Evolutionary conservation across 2,888 invertebrate species (phyloP), one percentile per base, ranked within the genome.

Genomic region (Tachina grossa): DNA sequence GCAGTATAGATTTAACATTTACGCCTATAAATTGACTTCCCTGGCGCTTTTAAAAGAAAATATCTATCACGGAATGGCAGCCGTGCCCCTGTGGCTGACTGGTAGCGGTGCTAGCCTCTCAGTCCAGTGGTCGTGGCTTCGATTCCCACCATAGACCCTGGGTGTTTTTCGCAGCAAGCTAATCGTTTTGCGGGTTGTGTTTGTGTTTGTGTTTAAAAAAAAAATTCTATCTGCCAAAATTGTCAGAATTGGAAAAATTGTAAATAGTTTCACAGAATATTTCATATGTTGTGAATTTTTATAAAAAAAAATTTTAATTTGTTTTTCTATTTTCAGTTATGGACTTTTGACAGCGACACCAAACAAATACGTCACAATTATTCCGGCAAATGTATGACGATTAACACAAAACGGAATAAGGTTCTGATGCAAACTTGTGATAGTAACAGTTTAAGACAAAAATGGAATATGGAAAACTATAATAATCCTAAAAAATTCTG

Each of bases 311-410:
- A 3, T 31, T 49, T 49, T 49, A n/a, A 49, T 49, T 31, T 31
- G 31, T 71, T 2, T 53, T 45, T 53, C n/a, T 75, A 45, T 39
- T 59, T 63, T 6, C 78, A 91, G 93, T 92, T 92, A 89, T 93
- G 93, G 93, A 89, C 90, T 9, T 93, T 90, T 83, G 93, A 90
- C 43, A 89, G 94, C 41, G 93, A 95, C 91, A 94, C 94, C 31
- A 96, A 96, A 91, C 95, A 96, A 90, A 93, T 98, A 87, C 95
- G 95, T 89, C 98, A 98, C 92, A 97, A 97, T 63, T 97, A 97
- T 90, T 98, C 98, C 89, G 97, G 97, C 92, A 98, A 97, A 93
- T 98, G 98, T 93, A 94, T 98, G 92, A 96, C 97, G 88, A 97
- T 98, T 92, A 95, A 95, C 85, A 95, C 95, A 87, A 95, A 95